Conservation (phyloP, 2,888 invertebrate species). For the Antheraea assamensis region DNA sequence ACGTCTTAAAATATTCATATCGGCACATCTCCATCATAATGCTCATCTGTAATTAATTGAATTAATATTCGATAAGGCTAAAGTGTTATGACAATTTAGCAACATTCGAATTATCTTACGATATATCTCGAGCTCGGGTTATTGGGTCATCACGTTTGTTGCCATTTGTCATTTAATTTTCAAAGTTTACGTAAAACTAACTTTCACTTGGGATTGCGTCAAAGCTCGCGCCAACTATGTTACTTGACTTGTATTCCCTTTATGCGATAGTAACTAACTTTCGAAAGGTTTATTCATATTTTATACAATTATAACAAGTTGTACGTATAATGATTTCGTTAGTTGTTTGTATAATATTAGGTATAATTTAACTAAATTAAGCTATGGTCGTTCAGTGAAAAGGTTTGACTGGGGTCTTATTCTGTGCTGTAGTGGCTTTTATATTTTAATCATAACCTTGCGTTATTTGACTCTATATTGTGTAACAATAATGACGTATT, state of each 20-base stretch:
- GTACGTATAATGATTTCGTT: not conserved
- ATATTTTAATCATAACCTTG: too few relatives aligned
- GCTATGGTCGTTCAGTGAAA: too few relatives aligned
- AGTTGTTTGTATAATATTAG: too few relatives aligned
- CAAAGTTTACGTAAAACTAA: not conserved
- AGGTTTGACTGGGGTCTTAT: too few relatives aligned
- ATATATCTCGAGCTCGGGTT: not conserved
- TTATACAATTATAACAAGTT: not conserved
- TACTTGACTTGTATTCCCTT: conserved; percentile 1
- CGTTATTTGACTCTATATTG: too few relatives aligned
- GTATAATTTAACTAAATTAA: too few relatives aligned
- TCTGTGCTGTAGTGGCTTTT: too few relatives aligned
- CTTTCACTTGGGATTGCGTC: conserved; percentile 8
- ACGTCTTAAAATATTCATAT: not conserved
- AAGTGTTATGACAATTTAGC: not conserved
- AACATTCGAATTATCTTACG: not conserved
- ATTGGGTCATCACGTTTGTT: conserved; percentile 1
- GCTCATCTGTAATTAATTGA: not conserved
- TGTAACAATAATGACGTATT: too few relatives aligned
- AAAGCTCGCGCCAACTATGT: not conserved
- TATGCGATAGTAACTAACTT: not conserved
- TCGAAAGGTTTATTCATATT: not conserved
- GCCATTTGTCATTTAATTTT: not conserved
- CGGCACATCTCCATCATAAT: not conserved
- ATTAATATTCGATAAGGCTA: not conserved